Evolutionary conservation across 2,113 vertebrate genomes (phyloP), one percentile per base, ranked within the genome.

Genomic region (Microtus ochrogaster): DNA sequence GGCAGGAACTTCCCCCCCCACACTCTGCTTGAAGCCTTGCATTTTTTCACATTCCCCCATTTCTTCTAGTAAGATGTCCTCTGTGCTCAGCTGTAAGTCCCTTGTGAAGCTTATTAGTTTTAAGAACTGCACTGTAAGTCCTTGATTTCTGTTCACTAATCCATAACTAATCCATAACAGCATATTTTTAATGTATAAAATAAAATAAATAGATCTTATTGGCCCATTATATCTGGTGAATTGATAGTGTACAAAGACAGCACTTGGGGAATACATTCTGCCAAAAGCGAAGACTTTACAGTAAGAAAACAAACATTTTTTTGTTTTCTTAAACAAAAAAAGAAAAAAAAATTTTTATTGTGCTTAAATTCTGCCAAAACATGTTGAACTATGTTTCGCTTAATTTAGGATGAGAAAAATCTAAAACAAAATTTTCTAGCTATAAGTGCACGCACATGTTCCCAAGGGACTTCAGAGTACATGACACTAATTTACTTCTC

Each of bases 151-250:
- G 22, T 26, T 88, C 14, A 63, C 9, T 74, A 12, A n/a, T 70
- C 84, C 79, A 78, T 3, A 83, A 4, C 36, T 58, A 93, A 84
- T 33, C 6, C 17, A 8, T 30, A 92, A 82, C 47, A 85, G 70
- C 7, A 52, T 19, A 7, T 9, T 73, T 96, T 90, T 97, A 28
- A 89, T 94, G n/a, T n/a, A 19, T 77, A 96, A 92, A 44, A 44
- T 3, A 10, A 41, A 76, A 73, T 10, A 77, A 68, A 55, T 26
- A 68, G 52, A 89, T 7, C 81, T 95, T 74, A 39, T 65, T 72
- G 22, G 12, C 16, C 91, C 28, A 93, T 49, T 93, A 24, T n/a
- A 63, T 70, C 26, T 49, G 36, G 36, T 21, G 21, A 33, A n/a
- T 19, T 78, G 52, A 89, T 36, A 68, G 8, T 11, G 21, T 44